Percentiles rank a stretch among this genome's conserved stretches.
These are phyloP conservation scores for Metallyticus violacea DNA, from an alignment of 2,888 invertebrate species.

Conservation along the genomic window DNA sequence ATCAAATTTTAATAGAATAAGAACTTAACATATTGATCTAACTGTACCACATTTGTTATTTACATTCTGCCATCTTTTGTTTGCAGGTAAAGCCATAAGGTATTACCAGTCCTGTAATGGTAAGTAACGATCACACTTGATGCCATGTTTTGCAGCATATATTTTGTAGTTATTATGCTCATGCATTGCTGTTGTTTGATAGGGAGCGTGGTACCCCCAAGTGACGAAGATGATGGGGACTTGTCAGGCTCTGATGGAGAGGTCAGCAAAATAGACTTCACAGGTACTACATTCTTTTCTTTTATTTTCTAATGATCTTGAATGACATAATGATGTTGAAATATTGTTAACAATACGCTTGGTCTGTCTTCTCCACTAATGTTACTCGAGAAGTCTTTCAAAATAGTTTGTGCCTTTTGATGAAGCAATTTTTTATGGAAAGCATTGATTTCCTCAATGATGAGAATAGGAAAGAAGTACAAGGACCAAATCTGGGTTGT, in stretches of 20 bases:
- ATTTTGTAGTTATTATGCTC: no score
- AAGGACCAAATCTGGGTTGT: no score
- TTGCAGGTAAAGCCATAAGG: slow-evolving; percentile 34
- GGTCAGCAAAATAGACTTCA: slow-evolving; percentile 75
- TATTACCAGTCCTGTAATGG: slow-evolving; percentile 35
- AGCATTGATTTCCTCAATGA: no score
- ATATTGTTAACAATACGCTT: no score
- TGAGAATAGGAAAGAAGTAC: no score
- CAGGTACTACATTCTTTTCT: slow-evolving; percentile 44
- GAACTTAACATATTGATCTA: not conserved
- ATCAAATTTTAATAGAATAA: no score
- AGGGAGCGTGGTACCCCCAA: not conserved
- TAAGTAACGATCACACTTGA: slow-evolving; percentile 23
- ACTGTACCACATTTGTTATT: not conserved
- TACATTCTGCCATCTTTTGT: not conserved
- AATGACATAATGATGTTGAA: no score
- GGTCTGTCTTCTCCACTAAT: no score
- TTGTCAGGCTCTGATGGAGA: slow-evolving; percentile 76
- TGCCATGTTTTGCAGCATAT: no score
- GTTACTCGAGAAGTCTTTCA: no score
- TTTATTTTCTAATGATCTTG: not conserved
- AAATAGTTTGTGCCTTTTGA: no score
- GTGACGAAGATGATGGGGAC: slow-evolving; percentile 44
- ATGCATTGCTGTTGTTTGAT: not conserved
- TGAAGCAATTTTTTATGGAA: no score